phyloP scores from a whole-genome alignment of 2,888 invertebrate genomes.

The Harpagoxenus sublaevis region DNA sequence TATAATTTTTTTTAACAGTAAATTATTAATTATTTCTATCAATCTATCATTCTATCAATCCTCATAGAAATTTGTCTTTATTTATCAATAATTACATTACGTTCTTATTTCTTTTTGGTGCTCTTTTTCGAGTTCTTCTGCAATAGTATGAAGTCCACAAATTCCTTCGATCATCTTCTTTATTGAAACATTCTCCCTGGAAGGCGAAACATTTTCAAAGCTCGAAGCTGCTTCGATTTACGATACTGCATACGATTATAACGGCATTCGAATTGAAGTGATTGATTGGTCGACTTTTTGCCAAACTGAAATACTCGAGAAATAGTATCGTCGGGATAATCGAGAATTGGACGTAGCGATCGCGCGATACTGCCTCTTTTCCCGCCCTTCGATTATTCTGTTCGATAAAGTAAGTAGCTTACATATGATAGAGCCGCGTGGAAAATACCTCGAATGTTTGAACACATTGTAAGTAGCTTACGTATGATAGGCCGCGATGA shows the following conservation, averaged over 20 bases:
- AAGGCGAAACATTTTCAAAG: too few species aligned
- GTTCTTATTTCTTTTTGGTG: too few species aligned
- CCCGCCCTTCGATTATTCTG: constrained; percentile 38
- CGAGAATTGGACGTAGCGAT: not conserved
- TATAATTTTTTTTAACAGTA: too few species aligned
- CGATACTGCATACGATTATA: not conserved
- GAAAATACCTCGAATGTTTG: constrained; percentile 50
- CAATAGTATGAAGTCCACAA: too few species aligned
- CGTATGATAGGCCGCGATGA: constrained; percentile 36
- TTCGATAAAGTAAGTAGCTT: constrained; percentile 48
- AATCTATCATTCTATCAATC: too few species aligned
- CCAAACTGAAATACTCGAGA: not conserved
- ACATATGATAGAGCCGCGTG: constrained; percentile 31
- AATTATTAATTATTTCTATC: too few species aligned
- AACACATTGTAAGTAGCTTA: constrained; percentile 44
- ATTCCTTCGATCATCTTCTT: too few species aligned
- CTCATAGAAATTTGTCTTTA: too few species aligned
- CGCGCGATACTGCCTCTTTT: constrained; percentile 9
- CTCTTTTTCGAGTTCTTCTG: too few species aligned
- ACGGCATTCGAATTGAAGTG: constrained; percentile 5
- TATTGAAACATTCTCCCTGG: too few species aligned
- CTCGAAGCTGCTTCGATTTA: not conserved
- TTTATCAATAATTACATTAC: too few species aligned
- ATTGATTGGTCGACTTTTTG: constrained; percentile 17
- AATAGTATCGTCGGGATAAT: constrained; percentile 19